These are phyloP conservation scores for Caenorhabditis panamensis DNA, from an alignment of 2,888 invertebrate genomes.

Conservation along the genomic window DNA sequence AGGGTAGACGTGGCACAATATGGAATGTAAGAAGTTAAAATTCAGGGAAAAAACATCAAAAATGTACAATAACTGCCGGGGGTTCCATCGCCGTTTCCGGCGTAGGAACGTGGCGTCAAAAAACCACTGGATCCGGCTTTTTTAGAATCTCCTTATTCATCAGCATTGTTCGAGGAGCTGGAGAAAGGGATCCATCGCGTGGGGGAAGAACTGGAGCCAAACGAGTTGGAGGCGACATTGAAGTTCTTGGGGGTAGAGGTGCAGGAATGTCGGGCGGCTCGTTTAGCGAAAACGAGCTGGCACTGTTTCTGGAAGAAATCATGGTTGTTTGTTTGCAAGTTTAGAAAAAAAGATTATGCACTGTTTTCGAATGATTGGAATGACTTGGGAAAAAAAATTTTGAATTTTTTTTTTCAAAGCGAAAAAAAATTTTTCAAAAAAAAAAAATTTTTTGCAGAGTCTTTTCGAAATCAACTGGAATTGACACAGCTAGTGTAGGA, in stretches of 20 bases:
- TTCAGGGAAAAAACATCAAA: slow-evolving; percentile 15
- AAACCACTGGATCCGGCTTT: slow-evolving; percentile 9
- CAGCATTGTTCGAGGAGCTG: slow-evolving; percentile 13
- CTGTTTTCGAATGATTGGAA: too few relatives aligned
- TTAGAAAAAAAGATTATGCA: too few relatives aligned
- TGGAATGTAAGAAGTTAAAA: not conserved
- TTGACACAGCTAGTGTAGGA: too few relatives aligned
- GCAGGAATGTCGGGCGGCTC: slow-evolving; percentile 45
- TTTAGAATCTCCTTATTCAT: slow-evolving; percentile 43
- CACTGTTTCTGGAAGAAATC: slow-evolving; percentile 43
- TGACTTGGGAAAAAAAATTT: too few relatives aligned
- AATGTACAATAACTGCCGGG: slow-evolving; percentile 39
- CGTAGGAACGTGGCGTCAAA: slow-evolving; percentile 39
- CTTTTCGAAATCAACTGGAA: too few relatives aligned
- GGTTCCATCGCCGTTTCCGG: not conserved
- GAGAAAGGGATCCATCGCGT: slow-evolving; percentile 15
- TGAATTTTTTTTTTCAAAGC: too few relatives aligned
- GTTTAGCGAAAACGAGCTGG: slow-evolving; percentile 33
- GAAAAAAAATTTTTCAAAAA: too few relatives aligned
- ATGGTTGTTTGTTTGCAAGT: too few relatives aligned
- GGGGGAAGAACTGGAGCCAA: slow-evolving; percentile 44
- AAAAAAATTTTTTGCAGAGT: too few relatives aligned
- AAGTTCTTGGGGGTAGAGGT: slow-evolving; percentile 24
- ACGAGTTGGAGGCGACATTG: slow-evolving; percentile 47
- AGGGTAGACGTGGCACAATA: slow-evolving; percentile 21